These are phyloP conservation scores for Monopterus albus DNA, from an alignment of 2,113 vertebrate genomes.

Conservation along the genomic window DNA sequence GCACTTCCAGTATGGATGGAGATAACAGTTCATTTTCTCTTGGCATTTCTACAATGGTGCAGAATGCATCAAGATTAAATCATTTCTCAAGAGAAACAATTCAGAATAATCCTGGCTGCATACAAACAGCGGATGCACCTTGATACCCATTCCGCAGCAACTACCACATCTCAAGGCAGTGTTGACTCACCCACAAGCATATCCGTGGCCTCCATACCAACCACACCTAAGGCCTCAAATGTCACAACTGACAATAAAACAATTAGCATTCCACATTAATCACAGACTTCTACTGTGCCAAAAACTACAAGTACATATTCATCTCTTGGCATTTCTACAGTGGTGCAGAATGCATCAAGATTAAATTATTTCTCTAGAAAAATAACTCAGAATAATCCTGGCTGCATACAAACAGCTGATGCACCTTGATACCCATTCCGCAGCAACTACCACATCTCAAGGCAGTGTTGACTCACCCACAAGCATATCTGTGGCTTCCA, in stretches of 20 bases:
- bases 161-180: neutral
- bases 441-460: neutral
- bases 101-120: too few relatives aligned
- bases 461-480: neutral
- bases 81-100: too few relatives aligned
- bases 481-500: too few relatives aligned
- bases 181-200: neutral
- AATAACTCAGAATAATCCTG: too few relatives aligned
- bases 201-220: too few relatives aligned
- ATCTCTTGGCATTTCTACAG: too few relatives aligned
- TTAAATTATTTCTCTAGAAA: too few relatives aligned
- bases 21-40: neutral
- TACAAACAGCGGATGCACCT: too few relatives aligned
- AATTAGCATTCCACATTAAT: constrained; percentile 24
- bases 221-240: neutral
- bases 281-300: neutral
- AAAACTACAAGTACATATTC: too few relatives aligned
- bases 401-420: too few relatives aligned
- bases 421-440: neutral
- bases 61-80: neutral
- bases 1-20: too few relatives aligned
- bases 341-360: too few relatives aligned
- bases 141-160: neutral
- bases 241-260: neutral
- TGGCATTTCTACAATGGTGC: neutral